Base-by-base conservation (phyloP, 2,113 vertebrate species). In the Cheirogaleus medius region DNA sequence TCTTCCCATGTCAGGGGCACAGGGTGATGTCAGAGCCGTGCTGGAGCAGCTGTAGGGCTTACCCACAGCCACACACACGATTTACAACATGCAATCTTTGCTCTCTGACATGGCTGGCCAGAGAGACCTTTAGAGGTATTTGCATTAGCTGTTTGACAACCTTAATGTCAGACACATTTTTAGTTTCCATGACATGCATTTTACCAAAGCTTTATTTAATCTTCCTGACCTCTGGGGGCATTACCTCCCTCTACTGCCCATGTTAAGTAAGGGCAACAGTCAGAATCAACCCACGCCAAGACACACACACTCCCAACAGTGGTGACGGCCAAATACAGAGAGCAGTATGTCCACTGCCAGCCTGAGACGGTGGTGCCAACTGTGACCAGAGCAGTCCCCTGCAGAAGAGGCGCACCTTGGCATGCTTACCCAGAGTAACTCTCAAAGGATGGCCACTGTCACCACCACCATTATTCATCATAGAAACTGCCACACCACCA, bases 341-440 rank as follows among this genome's bases (percentile, higher is more conserved):
- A 15, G 78, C n/a, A 1, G 25, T 29, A 20, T 1, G 10, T 9
- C 37, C 42, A 5, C 4, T 6, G 64, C 54, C n/a, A 15, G 42
- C n/a, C 37, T 0, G 10, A n/a, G 27, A 13, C 2, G 0, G 37
- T 13, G 2, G 58, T 1, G 3, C 3, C 1, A 0, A 37, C 58
- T 47, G 21, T 8, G 12, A 71, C 37, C 6, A 37, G 29, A 49
- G 56, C 44, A 9, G 29, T 9, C 37, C 15, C 49, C 91, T 0
- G 27, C 68, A 66, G 44, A 12, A 77, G 54, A 86, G 32, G 7
- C 23, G 18, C 1, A 2, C 17, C 0, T 0, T 2, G n/a, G 10
- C 71, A 84, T 2, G 64, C 21, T 42, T 0, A 32, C 11, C 13
- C 0, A 10, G 15, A 2, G 13, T 2, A 39, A 3, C 0, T 27